Evolutionary conservation across 2,113 vertebrate species (phyloP).

Genomic region (Muscicapa adusta): DNA sequence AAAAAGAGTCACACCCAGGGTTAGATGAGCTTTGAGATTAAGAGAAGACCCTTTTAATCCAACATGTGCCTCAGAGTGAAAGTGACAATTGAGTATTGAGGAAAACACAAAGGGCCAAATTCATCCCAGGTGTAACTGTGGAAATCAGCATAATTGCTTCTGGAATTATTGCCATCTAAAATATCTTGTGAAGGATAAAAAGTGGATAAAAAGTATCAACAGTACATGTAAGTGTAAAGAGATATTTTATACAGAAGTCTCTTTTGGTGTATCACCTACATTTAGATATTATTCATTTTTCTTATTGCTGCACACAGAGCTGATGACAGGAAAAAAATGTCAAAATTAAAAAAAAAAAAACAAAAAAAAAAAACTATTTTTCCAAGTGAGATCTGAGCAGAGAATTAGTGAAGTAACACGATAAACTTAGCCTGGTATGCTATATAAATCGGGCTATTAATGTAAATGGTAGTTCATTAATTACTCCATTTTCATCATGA

Average conservation of each 20-base stretch:
- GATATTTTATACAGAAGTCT: not conserved
- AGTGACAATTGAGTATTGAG: slow-evolving; percentile 44
- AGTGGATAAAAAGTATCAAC: not conserved
- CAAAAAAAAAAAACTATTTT: not conserved
- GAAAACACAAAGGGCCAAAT: not conserved
- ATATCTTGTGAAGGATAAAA: not conserved
- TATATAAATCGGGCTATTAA: slow-evolving; percentile 31
- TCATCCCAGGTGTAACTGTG: not conserved
- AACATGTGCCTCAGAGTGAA: slow-evolving; percentile 29
- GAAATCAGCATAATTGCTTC: not conserved
- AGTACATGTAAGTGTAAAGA: not conserved
- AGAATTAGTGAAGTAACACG: not conserved
- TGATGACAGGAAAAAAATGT: not conserved
- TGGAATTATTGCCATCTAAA: not conserved
- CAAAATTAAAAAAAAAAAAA: not conserved
- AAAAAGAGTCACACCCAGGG: slow-evolving; percentile 7
- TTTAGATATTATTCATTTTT: not conserved
- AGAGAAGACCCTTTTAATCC: slow-evolving; percentile 22
- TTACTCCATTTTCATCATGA: slow-evolving; percentile 23
- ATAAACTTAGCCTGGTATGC: not conserved
- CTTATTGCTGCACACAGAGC: not conserved
- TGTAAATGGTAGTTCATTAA: slow-evolving; percentile 46
- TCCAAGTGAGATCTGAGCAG: not conserved
- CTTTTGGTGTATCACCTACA: not conserved
- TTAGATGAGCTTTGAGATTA: slow-evolving; percentile 41